Base-by-base conservation (phyloP, 2,888 invertebrate species). In the Metacarcinus magister region DNA sequence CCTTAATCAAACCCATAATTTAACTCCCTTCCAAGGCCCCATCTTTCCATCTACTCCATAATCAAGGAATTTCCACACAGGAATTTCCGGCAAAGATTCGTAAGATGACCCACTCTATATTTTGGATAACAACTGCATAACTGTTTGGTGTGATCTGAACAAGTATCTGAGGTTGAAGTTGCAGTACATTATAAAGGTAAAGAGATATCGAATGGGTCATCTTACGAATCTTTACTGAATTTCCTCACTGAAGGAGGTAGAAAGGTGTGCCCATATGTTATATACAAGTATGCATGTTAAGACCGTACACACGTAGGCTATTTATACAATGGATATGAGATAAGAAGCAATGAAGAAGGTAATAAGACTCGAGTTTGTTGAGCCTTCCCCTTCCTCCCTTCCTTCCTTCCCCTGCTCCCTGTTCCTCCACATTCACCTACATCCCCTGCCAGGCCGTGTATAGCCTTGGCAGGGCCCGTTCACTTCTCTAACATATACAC, bases 391-490 rank as follows among this genome's bases (percentile, higher is more conserved):
- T 28, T 44, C 54, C 43, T 46, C 39, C 39, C 93, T 23, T n/a
- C 92, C 91, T 43, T 44, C 32, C 75, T 48, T 28, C 67, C 54
- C 54, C 46, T 54, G 67, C 93, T n/a, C 43, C 91, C 39, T 28
- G 16, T 13, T 87, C 39, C 32, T n/a, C 87, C 32, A 82, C 75
- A 60, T 82, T 95, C 92, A 75, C 46, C 48, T 67, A 91, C 32
- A 46, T 92, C 48, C 92, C 75, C 91, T 46, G 92, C 46, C 39
- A 39, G 39, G 39, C 39, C 75, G 92, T 95, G 67, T 44, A 13
- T 44, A 16, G 16, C 75, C 95, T 75, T 95, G 60, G 91, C 95
- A 95, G 67, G 32, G 10, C 39, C 48, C 23, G 39, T 23, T 75
- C 32, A 92, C 95, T n/a, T 19, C 95, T 60, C 8, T 46, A 95